phyloP scores from a whole-genome alignment of 2,797 vertebrate species.

The Channa striata region DNA sequence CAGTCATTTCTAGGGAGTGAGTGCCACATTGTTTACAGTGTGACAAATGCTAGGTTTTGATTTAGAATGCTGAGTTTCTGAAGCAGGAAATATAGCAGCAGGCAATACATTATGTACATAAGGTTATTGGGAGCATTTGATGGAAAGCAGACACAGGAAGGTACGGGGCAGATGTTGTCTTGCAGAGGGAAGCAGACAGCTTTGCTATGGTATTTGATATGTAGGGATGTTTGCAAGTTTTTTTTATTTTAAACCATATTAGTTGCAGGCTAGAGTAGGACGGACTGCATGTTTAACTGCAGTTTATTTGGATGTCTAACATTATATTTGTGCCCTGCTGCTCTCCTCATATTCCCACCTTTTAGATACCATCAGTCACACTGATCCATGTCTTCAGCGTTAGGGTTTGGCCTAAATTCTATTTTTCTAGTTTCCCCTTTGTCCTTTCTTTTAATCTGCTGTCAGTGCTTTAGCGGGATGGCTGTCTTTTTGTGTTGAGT shows the following conservation, averaged over 20 bases:
- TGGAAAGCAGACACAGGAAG: conserved; percentile 71
- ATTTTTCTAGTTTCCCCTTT: conserved; percentile 16
- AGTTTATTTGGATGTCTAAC: conserved; percentile 17
- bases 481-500: conserved; percentile 57
- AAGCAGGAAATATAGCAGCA: conserved; percentile 37
- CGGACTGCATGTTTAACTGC: conserved; percentile 35
- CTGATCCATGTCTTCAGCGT: conserved; percentile 33
- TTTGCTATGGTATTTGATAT: conserved; percentile 42
- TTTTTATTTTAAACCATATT: neutral
- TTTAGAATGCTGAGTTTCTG: conserved; percentile 7
- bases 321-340: conserved; percentile 10
- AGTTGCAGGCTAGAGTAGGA: conserved; percentile 23
- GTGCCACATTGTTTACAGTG: conserved; percentile 1
- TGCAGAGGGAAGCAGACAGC: conserved; percentile 52
- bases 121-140: conserved; percentile 73
- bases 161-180: conserved; percentile 52
- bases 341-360: conserved; percentile 19
- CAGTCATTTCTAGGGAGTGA: neutral
- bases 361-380: conserved; percentile 34
- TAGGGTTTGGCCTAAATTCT: conserved; percentile 41
- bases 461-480: conserved; percentile 23
- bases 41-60: neutral
- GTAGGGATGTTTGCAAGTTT: conserved; percentile 41
- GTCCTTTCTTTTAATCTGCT: conserved; percentile 39
- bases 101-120: conserved; percentile 50